phyloP scores from a whole-genome alignment of 2,888 invertebrate species.

The Rhyacophila evoluta region DNA sequence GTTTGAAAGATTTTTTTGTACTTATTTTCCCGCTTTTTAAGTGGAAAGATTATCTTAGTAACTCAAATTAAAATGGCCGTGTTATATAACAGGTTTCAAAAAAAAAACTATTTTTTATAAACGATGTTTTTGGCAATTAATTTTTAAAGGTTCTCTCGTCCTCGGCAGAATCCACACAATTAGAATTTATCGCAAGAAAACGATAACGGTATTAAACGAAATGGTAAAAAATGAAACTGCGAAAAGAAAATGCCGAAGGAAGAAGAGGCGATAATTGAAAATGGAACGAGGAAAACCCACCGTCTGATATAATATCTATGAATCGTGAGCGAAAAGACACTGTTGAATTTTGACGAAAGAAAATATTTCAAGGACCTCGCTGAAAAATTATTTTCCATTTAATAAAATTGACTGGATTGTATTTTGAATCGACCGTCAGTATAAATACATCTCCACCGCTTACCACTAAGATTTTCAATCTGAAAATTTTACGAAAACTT shows the following conservation, averaged over 20 bases:
- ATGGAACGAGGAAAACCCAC: neutral
- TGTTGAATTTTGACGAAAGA: neutral
- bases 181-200: neutral
- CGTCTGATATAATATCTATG: neutral
- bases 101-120: neutral
- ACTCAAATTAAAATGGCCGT: neutral
- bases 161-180: neutral
- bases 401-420: too few species aligned
- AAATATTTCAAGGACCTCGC: neutral
- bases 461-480: too few species aligned
- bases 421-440: too few species aligned
- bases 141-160: neutral
- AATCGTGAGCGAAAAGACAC: neutral
- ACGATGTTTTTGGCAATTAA: too few species aligned
- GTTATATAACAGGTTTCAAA: neutral
- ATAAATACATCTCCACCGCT: too few species aligned
- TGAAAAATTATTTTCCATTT: too few species aligned
- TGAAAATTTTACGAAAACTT: too few species aligned
- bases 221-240: neutral
- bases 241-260: neutral
- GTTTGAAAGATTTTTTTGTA: too few species aligned
- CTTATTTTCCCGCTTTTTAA: too few species aligned
- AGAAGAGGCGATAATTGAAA: conserved; percentile 8
- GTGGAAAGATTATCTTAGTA: neutral
- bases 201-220: neutral